Evolutionary conservation across 37 sponge, comb jelly and placozoan genomes (phyloP).

Genomic region (Halichondria panicea): DNA sequence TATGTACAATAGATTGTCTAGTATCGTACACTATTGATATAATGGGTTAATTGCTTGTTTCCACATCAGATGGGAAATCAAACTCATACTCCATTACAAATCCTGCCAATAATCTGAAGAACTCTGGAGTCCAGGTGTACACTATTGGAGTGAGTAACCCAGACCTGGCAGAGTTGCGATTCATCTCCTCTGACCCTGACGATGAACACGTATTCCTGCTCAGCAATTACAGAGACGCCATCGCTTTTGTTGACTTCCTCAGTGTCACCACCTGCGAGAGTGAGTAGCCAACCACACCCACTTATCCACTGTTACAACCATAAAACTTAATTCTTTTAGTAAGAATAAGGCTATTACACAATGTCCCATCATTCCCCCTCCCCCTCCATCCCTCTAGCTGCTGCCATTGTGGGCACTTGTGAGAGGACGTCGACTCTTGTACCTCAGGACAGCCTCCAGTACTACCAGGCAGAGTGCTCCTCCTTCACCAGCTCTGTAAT

Average conservation of each 20-base stretch:
- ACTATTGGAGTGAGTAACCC: constrained; percentile 58
- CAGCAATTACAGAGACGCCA: constrained; percentile 58
- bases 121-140: constrained; percentile 60
- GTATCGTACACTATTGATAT: too few relatives aligned
- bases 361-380: too few relatives aligned
- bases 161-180: constrained; percentile 55
- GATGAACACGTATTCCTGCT: constrained; percentile 68
- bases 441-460: constrained; percentile 73
- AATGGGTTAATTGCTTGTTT: too few relatives aligned
- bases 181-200: constrained; percentile 74
- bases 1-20: too few relatives aligned
- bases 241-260: constrained; percentile 73
- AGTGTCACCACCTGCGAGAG: constrained; percentile 76
- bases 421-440: constrained; percentile 64
- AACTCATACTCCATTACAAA: constrained; percentile 23
- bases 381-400: constrained; percentile 44
- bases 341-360: too few relatives aligned
- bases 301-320: neutral
- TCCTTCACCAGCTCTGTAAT: constrained; percentile 55
- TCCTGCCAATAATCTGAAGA: constrained; percentile 41
- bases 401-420: constrained; percentile 77
- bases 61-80: constrained; percentile 76
- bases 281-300: constrained; percentile 33
- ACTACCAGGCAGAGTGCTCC: constrained; percentile 74
- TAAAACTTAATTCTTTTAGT: too few relatives aligned